phyloP scores from a whole-genome alignment of 2,888 invertebrate genomes.

The Zelleria hepariella region DNA sequence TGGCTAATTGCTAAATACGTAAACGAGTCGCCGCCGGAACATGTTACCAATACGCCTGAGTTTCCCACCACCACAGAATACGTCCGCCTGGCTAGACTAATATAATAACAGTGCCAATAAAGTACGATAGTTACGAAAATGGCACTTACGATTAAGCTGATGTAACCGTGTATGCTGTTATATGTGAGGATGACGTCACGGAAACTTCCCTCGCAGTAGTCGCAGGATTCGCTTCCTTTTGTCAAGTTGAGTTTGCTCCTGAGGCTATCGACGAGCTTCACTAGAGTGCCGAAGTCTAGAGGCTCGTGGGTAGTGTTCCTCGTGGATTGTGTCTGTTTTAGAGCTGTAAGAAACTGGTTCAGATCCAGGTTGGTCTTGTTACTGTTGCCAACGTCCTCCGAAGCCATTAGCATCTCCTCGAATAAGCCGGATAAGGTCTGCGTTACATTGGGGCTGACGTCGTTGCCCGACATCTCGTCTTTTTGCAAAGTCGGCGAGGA shows the following conservation, averaged over 20 bases:
- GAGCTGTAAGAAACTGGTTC: slow-evolving; percentile 41
- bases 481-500: not conserved
- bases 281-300: slow-evolving; percentile 50
- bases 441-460: slow-evolving; percentile 44
- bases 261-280: slow-evolving; percentile 53
- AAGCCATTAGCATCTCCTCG: slow-evolving; percentile 51
- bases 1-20: too few relatives aligned
- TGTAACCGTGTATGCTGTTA: slow-evolving; percentile 83
- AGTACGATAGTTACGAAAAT: not conserved
- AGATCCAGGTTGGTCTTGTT: slow-evolving; percentile 44
- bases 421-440: slow-evolving; percentile 51
- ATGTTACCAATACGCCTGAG: too few relatives aligned
- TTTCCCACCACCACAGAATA: not conserved
- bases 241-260: slow-evolving; percentile 45
- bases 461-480: slow-evolving; percentile 38
- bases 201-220: slow-evolving; percentile 74
- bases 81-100: not conserved
- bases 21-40: too few relatives aligned
- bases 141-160: slow-evolving; percentile 80
- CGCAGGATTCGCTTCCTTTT: slow-evolving; percentile 41
- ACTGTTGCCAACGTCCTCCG: slow-evolving; percentile 37
- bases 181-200: slow-evolving; percentile 75
- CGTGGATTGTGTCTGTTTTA: slow-evolving; percentile 34
- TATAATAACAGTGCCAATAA: too few relatives aligned
- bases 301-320: slow-evolving; percentile 43